These are phyloP conservation scores for Cercocebus atys DNA, from an alignment of 2,113 vertebrate species.

Conservation along the genomic window DNA sequence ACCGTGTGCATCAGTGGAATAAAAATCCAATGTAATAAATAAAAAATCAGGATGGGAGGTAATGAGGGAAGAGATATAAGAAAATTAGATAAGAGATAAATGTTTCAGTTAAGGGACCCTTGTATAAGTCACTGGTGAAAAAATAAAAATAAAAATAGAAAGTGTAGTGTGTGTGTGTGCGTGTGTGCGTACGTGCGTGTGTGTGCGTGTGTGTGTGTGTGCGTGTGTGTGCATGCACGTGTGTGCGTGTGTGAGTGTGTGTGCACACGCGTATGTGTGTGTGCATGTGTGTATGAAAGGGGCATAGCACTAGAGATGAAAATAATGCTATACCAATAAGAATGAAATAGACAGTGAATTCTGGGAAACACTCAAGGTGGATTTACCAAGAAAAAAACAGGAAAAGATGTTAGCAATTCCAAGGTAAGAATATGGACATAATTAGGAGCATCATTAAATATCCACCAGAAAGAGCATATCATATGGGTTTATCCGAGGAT, in stretches of 20 bases:
- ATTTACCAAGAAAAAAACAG: neutral
- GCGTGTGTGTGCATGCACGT: neutral
- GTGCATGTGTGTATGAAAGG: neutral
- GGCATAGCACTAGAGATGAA: neutral
- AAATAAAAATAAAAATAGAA: neutral
- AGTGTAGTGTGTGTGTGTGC: neutral
- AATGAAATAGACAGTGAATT: neutral
- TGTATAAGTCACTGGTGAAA: neutral
- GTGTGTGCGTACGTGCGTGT: neutral
- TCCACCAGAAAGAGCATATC: neutral
- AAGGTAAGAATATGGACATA: neutral
- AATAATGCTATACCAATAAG: neutral
- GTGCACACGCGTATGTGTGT: fast-evolving
- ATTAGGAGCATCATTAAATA: neutral
- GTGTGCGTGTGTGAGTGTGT: neutral
- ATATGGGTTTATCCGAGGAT: neutral
- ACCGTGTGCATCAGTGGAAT: neutral
- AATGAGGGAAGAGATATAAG: neutral
- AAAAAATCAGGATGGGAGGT: neutral
- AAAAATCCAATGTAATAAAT: neutral
- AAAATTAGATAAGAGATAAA: neutral
- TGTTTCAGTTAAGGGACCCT: neutral
- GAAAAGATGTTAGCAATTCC: neutral
- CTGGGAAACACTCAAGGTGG: neutral
- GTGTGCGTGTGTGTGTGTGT: neutral